phyloP scores from a whole-genome alignment of 2,888 invertebrate genomes.

The Epirrhoe alternata region DNA sequence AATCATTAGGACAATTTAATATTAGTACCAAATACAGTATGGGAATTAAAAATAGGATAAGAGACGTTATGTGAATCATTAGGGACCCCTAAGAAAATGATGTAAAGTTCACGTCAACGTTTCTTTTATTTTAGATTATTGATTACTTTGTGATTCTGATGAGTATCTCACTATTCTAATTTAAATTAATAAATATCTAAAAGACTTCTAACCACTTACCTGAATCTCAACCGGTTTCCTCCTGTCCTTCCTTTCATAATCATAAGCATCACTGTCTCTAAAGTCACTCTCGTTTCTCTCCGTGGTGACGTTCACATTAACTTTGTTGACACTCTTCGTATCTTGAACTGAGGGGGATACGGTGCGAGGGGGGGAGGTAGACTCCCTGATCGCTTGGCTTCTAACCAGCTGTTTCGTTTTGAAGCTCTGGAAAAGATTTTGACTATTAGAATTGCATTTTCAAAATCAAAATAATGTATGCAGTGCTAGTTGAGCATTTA shows the following conservation, averaged over 20 bases:
- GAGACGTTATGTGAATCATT: too few relatives aligned
- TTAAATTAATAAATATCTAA: neutral
- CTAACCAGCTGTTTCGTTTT: constrained; percentile 94
- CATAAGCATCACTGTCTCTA: constrained; percentile 63
- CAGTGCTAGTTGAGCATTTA: neutral
- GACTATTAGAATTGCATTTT: neutral
- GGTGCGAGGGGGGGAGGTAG: constrained; percentile 87
- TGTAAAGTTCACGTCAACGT: too few relatives aligned
- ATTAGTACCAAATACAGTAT: too few relatives aligned
- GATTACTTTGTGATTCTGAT: too few relatives aligned
- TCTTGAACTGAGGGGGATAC: constrained; percentile 70
- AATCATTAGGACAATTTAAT: too few relatives aligned
- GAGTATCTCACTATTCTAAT: too few relatives aligned
- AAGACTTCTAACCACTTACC: constrained; percentile 51
- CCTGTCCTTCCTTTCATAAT: constrained; percentile 55
- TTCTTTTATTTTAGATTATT: too few relatives aligned
- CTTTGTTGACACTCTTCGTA: constrained; percentile 43
- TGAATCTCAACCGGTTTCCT: constrained; percentile 78
- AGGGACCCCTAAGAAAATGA: too few relatives aligned
- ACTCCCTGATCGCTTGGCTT: constrained; percentile 95
- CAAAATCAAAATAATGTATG: neutral
- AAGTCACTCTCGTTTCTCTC: constrained; percentile 49
- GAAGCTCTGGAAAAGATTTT: constrained; percentile 73
- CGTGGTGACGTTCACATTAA: constrained; percentile 39
- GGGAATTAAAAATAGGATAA: too few relatives aligned